Base-by-base conservation (phyloP, 30 jellyfish, hydroid and myxozoan species). In the Pseudorhiza aurosa region DNA sequence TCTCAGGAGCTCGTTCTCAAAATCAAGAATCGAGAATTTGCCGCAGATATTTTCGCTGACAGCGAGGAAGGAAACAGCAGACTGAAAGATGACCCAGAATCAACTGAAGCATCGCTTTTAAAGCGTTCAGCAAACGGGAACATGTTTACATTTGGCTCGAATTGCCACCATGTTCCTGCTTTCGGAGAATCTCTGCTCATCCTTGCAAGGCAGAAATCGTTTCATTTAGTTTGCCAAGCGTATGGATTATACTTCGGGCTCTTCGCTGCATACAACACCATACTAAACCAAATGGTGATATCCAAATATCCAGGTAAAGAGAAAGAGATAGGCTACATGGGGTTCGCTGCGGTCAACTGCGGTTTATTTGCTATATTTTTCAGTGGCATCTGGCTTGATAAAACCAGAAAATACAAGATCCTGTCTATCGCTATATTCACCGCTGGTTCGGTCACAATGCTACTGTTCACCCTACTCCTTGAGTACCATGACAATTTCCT, bases 371-470 rank as follows among this genome's bases (percentile, higher is more conserved):
- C 96, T 10, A 85, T 87, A 29, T 60, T 93, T 22, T 72, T 93
- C 58, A 81, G 88, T 71, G 99, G 99, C 25, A 58, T 93, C 10
- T 85, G 96, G 96, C 83, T 93, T 24, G 99, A 93, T 77, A 78
- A 56, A 33, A 73, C 94, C 46, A 81, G 75, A 30, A 72, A 96
- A 10, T 85, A 75, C 81, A 87, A 81, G 51, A n/a, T 44, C 31
- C 59, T 85, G 6, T 87, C 99, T 1, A 33, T 72, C 29, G 70
- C 68, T 6, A 73, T 84, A 0, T 79, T 75, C 56, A 35, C 47
- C 2, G 60, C 85, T 9, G 68, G 95, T 46, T 64, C 85, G 4
- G 27, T 86, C 7, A 51, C 96, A 7, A 36, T 87, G 72, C 62
- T 93, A 49, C 47, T 59, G 8, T 86, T 93, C 67, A 87, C 96